Percentiles rank a stretch among this genome's conserved stretches.
Conservation (phyloP, 1,140 invertebrate genomes). For the Luehdorfia chinensis region DNA sequence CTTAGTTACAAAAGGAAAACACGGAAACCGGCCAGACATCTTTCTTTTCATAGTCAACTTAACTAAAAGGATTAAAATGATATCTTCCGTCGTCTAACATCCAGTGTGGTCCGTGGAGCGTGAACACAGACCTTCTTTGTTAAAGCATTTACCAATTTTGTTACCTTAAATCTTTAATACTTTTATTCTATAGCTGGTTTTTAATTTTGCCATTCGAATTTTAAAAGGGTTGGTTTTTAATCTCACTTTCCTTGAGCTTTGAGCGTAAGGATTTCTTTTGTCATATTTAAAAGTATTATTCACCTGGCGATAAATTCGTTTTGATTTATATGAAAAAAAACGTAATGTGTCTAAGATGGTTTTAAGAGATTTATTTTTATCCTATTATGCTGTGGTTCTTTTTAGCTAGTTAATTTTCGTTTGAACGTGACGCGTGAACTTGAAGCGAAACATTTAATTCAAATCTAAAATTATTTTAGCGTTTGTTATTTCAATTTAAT, state of each 20-base stretch:
- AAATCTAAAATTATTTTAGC: no score
- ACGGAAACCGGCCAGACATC: constrained; percentile 50
- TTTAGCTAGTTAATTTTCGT: not conserved
- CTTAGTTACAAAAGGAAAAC: constrained; percentile 50
- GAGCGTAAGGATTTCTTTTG: constrained; percentile 47
- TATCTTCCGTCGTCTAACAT: constrained; percentile 69
- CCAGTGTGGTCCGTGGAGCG: constrained; percentile 68
- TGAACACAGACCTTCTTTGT: constrained; percentile 67
- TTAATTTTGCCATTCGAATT: constrained; percentile 63
- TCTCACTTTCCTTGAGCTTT: constrained; percentile 54
- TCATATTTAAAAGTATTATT: constrained; percentile 42
- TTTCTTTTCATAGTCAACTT: constrained; percentile 73
- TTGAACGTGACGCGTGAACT: no score
- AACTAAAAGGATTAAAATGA: constrained; percentile 76
- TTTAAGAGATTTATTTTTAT: constrained; percentile 24
- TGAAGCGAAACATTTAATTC: no score
- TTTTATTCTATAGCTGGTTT: constrained; percentile 69
- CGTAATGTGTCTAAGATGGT: constrained; percentile 32
- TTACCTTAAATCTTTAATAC: constrained; percentile 74
- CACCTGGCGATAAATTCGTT: constrained; percentile 55
- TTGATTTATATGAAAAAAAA: constrained; percentile 40
- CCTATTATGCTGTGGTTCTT: constrained; percentile 3
- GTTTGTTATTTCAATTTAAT: no score
- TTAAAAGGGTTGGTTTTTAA: constrained; percentile 70
- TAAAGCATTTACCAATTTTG: constrained; percentile 43